A percentile compares a stretch with the other conserved stretches of the same genome.
Evolutionary conservation across 1,140 invertebrate species (phyloP).

Genomic region (Saccostrea cuccullata): DNA sequence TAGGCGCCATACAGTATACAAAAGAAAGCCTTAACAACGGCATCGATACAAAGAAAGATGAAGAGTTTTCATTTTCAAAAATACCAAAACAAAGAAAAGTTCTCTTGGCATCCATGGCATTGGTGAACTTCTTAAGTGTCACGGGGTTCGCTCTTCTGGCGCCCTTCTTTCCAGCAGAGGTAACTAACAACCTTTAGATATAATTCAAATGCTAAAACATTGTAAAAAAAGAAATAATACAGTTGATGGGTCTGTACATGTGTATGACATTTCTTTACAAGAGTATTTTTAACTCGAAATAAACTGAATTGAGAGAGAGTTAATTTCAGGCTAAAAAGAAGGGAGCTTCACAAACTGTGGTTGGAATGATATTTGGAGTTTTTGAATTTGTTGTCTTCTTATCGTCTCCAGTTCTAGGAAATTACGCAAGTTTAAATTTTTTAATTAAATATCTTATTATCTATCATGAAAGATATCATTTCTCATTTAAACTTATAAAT

Average conservation of each 20-base stretch:
- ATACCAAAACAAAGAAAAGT: constrained; percentile 40
- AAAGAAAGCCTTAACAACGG: not conserved
- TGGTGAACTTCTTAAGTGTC: constrained; percentile 93
- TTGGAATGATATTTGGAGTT: constrained; percentile 94
- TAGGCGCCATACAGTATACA: not conserved
- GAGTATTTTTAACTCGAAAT: too few species aligned
- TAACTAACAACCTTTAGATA: constrained; percentile 30
- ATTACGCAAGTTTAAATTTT: constrained; percentile 80
- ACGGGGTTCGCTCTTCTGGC: constrained; percentile 92
- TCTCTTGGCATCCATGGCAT: constrained; percentile 81
- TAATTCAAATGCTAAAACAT: too few species aligned
- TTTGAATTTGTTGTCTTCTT: constrained; percentile 94
- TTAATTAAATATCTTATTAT: too few species aligned
- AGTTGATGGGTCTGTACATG: too few species aligned
- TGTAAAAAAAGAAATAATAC: too few species aligned
- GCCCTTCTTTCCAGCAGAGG: constrained; percentile 89
- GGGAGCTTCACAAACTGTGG: constrained; percentile 91
- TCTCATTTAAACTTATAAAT: too few species aligned
- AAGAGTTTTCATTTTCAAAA: constrained; percentile 48
- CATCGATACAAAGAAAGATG: constrained; percentile 6
- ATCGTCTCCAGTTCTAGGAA: constrained; percentile 92
- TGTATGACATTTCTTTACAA: too few species aligned
- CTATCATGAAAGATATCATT: too few species aligned
- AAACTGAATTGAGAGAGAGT: not conserved
- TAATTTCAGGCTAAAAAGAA: constrained; percentile 87